Evolutionary conservation across 2,888 invertebrate species (phyloP).

Genomic region (Abrostola triplasia): DNA sequence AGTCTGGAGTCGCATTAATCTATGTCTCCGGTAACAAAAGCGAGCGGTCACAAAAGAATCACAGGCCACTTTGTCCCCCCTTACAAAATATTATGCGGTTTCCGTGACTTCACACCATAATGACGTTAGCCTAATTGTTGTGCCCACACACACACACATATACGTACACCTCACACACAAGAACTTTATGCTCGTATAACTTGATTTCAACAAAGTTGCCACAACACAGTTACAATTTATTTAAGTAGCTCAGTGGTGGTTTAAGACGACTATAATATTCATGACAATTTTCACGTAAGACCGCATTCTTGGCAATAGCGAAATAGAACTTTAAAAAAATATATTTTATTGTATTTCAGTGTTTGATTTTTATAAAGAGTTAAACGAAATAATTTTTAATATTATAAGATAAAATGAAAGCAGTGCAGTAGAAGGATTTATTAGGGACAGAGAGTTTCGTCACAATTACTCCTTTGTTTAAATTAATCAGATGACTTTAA

Average conservation of each 20-base stretch:
- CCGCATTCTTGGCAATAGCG: conserved; percentile 28
- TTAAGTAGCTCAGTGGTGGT: conserved; percentile 21
- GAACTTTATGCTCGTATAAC: conserved; percentile 37
- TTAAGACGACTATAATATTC: conserved; percentile 22
- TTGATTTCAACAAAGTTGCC: conserved; percentile 41
- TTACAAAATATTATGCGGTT: conserved; percentile 64
- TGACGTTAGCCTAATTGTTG: conserved; percentile 60
- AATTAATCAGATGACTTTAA: no score
- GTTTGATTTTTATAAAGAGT: no score
- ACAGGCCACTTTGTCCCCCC: conserved; percentile 53
- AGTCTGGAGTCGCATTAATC: conserved; percentile 69
- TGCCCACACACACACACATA: conserved; percentile 53
- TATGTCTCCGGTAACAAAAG: conserved; percentile 74
- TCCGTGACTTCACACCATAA: conserved; percentile 63
- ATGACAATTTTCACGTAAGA: conserved; percentile 23
- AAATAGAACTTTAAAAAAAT: conserved; percentile 15
- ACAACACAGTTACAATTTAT: conserved; percentile 33
- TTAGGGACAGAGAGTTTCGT: no score
- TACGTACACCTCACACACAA: conserved; percentile 38
- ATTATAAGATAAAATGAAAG: no score
- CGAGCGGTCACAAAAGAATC: conserved; percentile 70
- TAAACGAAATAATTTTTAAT: no score
- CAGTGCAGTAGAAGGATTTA: no score
- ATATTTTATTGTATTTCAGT: conserved; percentile 3
- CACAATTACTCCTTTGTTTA: no score